Conservation (phyloP, 1,140 invertebrate genomes). For the Pristionchus pacificus region DNA sequence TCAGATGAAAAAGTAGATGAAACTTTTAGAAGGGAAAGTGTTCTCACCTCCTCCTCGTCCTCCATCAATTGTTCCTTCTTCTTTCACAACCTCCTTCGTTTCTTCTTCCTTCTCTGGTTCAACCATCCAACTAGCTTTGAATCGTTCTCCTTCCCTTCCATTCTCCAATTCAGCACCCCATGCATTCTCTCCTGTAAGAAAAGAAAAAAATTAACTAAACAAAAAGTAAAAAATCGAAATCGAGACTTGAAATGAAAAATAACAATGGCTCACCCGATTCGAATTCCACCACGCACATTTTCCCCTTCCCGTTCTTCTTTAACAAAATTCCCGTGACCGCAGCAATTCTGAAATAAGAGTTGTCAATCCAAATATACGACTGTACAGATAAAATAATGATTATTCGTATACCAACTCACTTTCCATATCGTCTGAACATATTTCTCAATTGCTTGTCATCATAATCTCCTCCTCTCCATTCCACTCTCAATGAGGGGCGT, state of each 20-base stretch:
- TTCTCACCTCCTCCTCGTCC: background rate
- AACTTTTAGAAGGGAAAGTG: too few relatives aligned
- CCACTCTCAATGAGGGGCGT: background rate
- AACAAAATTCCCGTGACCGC: background rate
- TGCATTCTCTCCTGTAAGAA: background rate
- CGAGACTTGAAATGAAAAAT: too few relatives aligned
- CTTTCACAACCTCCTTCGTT: background rate
- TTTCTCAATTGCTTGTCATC: background rate
- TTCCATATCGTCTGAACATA: background rate
- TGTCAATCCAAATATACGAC: too few relatives aligned
- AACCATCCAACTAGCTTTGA: background rate
- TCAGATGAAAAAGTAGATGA: too few relatives aligned
- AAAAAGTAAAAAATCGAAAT: background rate
- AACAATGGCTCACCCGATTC: background rate
- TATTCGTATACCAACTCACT: too few relatives aligned
- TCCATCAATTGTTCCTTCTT: background rate
- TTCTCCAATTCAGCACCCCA: background rate
- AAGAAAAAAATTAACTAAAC: background rate
- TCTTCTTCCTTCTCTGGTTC: background rate
- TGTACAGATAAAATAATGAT: too few relatives aligned
- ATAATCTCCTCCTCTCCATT: background rate
- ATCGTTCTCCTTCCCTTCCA: background rate
- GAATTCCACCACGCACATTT: background rate
- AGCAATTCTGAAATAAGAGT: background rate
- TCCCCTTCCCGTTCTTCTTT: background rate